These are phyloP conservation scores for Anthoptus insignis DNA, from an alignment of 2,888 invertebrate genomes.

Conservation along the genomic window DNA sequence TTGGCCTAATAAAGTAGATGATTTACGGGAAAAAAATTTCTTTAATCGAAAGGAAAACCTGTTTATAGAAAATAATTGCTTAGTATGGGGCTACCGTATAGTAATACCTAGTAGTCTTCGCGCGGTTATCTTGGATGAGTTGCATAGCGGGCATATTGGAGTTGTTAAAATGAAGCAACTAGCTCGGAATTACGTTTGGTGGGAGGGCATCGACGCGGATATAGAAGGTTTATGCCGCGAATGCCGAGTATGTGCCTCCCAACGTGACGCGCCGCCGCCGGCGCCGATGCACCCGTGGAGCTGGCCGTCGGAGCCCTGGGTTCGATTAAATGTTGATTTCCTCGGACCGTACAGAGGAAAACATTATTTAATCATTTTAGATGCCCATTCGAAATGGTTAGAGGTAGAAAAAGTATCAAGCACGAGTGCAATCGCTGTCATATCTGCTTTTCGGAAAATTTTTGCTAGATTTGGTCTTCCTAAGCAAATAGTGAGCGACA, in stretches of 20 bases:
- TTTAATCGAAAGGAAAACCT: slow-evolving; percentile 5
- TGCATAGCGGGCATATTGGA: neutral
- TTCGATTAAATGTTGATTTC: neutral
- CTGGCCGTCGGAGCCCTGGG: neutral
- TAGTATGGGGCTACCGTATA: slow-evolving; percentile 1
- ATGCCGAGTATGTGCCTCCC: neutral
- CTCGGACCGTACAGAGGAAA: neutral
- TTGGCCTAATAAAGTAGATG: neutral
- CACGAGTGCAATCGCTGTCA: neutral
- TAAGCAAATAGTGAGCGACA: neutral
- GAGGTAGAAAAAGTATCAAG: neutral
- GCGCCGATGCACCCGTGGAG: neutral
- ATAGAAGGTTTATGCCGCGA: neutral
- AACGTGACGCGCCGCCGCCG: neutral
- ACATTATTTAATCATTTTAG: neutral
- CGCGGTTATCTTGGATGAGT: neutral
- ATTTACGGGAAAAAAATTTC: neutral
- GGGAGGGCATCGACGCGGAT: neutral
- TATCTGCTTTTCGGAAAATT: neutral
- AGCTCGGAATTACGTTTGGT: neutral
- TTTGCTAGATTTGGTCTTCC: slow-evolving; percentile 6
- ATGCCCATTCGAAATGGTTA: neutral
- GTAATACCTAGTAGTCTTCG: neutral
- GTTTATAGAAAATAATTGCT: slow-evolving; percentile 1
- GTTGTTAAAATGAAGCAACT: slow-evolving; percentile 1